Evolutionary conservation across 2,797 vertebrate genomes (phyloP).

Genomic region (Alosa sapidissima): DNA sequence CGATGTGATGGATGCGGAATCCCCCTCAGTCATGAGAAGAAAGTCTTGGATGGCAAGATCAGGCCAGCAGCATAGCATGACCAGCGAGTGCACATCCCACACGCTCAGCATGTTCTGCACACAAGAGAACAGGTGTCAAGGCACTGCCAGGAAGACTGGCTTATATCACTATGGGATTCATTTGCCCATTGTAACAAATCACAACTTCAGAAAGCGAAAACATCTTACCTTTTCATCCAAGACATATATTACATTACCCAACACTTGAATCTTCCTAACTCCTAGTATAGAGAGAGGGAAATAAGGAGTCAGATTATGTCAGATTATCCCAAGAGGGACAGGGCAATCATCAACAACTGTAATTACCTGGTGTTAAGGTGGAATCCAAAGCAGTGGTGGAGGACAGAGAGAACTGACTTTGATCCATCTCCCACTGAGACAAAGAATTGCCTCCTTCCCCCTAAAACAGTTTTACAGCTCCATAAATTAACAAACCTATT

Average conservation of each 20-base stretch:
- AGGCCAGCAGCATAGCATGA: slow-evolving; percentile 84
- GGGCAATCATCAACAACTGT: neutral
- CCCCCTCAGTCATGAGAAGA: slow-evolving; percentile 85
- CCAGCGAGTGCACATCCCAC: slow-evolving; percentile 84
- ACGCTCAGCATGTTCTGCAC: slow-evolving; percentile 83
- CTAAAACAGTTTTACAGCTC: slow-evolving; percentile 60
- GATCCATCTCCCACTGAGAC: slow-evolving; percentile 82
- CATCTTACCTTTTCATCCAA: slow-evolving; percentile 84
- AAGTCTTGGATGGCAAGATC: slow-evolving; percentile 82
- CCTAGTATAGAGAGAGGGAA: slow-evolving; percentile 67
- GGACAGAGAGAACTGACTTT: slow-evolving; percentile 65
- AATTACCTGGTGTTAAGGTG: slow-evolving; percentile 80
- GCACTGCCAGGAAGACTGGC: neutral
- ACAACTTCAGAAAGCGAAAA: neutral
- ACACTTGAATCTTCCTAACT: slow-evolving; percentile 83
- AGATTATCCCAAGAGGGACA: neutral
- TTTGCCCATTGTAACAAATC: neutral
- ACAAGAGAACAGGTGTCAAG: neutral
- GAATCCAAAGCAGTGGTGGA: slow-evolving; percentile 72
- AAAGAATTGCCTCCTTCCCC: slow-evolving; percentile 76
- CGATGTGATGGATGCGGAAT: slow-evolving; percentile 74
- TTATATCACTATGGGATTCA: neutral
- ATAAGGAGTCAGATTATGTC: neutral
- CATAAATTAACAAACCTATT: neutral
- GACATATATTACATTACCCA: slow-evolving; percentile 86